A percentile compares a stretch with the other conserved stretches of the same genome.
Evolutionary conservation across 2,797 vertebrate species (phyloP).

Genomic region (Myiotriccus ornatus): DNA sequence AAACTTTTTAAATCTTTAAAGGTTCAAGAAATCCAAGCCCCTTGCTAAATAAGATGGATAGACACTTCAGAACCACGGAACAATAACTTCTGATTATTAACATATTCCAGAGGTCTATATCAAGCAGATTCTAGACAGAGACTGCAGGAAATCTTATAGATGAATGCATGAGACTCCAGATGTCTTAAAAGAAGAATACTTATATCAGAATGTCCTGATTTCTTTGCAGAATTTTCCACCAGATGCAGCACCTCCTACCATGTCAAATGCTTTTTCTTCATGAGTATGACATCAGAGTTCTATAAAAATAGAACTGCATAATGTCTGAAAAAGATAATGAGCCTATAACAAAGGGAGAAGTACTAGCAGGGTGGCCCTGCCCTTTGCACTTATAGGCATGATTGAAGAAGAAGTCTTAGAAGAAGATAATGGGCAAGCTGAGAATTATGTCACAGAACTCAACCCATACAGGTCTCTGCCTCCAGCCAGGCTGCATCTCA

Average conservation of each 20-base stretch:
- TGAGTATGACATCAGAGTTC: neutral
- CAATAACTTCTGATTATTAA: neutral
- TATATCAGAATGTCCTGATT: neutral
- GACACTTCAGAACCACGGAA: neutral
- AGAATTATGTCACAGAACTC: neutral
- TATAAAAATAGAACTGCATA: neutral
- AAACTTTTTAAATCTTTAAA: neutral
- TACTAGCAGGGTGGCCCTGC: neutral
- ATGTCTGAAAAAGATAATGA: neutral
- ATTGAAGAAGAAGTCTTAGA: neutral
- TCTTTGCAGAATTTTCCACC: neutral
- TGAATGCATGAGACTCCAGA: neutral
- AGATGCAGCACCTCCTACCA: neutral
- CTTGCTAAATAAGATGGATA: neutral
- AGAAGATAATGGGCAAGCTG: fast-evolving
- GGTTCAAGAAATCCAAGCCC: neutral
- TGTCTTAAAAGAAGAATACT: neutral
- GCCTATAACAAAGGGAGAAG: neutral
- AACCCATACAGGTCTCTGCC: neutral
- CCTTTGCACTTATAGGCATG: neutral
- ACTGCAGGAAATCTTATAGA: neutral
- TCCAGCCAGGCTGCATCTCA: neutral
- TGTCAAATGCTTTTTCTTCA: neutral
- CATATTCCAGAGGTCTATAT: neutral
- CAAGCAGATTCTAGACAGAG: neutral